These are phyloP conservation scores for Erythrolamprus reginae DNA, from an alignment of 2,113 vertebrate genomes.

Conservation along the genomic window DNA sequence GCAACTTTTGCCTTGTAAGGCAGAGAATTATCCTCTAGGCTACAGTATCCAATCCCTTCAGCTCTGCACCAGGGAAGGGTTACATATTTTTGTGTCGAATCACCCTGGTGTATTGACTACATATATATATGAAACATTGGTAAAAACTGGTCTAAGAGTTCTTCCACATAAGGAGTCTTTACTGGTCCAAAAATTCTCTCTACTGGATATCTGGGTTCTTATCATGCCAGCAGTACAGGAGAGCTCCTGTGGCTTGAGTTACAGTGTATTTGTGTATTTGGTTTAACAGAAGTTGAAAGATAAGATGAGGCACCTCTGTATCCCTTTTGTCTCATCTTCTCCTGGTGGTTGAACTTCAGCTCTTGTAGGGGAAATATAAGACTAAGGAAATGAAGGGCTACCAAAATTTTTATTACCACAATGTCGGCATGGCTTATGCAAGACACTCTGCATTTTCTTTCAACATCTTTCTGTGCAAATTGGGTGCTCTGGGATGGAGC, in stretches of 20 bases:
- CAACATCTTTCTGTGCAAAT: too few relatives aligned
- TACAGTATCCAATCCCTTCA: too few relatives aligned
- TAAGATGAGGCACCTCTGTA: neutral
- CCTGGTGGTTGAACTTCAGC: neutral
- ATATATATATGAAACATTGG: neutral
- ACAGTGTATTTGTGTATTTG: neutral
- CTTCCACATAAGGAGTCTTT: neutral
- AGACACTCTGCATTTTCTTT: too few relatives aligned
- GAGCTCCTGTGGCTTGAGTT: neutral
- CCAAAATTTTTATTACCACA: too few relatives aligned
- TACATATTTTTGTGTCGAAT: too few relatives aligned
- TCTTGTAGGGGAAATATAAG: neutral
- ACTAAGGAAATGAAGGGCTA: too few relatives aligned
- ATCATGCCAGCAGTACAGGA: neutral
- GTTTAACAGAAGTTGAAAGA: neutral
- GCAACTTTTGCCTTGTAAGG: too few relatives aligned
- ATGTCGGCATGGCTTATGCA: too few relatives aligned
- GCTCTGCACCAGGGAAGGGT: too few relatives aligned
- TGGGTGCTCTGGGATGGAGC: too few relatives aligned
- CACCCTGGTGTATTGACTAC: too few relatives aligned
- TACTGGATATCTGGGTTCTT: neutral
- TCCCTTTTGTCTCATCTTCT: neutral
- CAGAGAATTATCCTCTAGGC: too few relatives aligned
- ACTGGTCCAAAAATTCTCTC: neutral
- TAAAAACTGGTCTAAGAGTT: neutral